Evolutionary conservation across 2,888 invertebrate genomes (phyloP).

Genomic region (Sphaeridia pumilis): DNA sequence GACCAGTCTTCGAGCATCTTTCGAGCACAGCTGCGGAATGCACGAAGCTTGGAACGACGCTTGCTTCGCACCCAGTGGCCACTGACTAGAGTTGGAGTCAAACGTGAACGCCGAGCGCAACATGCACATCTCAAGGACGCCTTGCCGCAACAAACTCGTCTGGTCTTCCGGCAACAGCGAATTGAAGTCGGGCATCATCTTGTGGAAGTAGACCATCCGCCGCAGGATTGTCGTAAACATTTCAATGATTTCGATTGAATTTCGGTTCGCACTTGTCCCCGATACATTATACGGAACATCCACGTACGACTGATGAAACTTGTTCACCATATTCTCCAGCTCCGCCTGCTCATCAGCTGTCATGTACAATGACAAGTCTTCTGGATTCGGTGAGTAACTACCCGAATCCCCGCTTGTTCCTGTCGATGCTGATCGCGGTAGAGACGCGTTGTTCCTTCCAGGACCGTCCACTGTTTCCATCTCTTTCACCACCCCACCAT

Average conservation of each 20-base stretch:
- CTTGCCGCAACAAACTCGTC: constrained; percentile 38
- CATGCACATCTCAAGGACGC: constrained; percentile 42
- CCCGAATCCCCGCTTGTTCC: constrained; percentile 5
- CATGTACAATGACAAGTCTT: constrained; percentile 33
- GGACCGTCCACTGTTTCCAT: too few relatives aligned
- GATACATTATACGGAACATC: constrained; percentile 35
- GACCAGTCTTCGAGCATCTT: constrained; percentile 38
- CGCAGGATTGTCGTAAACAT: constrained; percentile 38
- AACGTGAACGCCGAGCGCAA: constrained; percentile 41
- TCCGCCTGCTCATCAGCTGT: constrained; percentile 28
- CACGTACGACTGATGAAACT: constrained; percentile 36
- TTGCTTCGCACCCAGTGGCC: constrained; percentile 32
- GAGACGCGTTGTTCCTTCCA: constrained; percentile 13
- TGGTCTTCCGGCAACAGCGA: constrained; percentile 36
- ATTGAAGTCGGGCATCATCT: constrained; percentile 36
- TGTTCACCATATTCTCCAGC: constrained; percentile 36
- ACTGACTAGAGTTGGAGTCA: constrained; percentile 38
- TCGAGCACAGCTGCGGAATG: constrained; percentile 25
- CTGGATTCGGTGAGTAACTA: constrained; percentile 29
- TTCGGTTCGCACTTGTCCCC: constrained; percentile 15
- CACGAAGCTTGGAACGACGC: background rate
- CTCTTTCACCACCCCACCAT: background rate
- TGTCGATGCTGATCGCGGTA: background rate
- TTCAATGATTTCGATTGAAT: constrained; percentile 36
- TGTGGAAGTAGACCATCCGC: constrained; percentile 38